A percentile compares a stretch with the other conserved stretches of the same genome.
phyloP scores from a whole-genome alignment of 2,113 vertebrate species.

The Apus apus region DNA sequence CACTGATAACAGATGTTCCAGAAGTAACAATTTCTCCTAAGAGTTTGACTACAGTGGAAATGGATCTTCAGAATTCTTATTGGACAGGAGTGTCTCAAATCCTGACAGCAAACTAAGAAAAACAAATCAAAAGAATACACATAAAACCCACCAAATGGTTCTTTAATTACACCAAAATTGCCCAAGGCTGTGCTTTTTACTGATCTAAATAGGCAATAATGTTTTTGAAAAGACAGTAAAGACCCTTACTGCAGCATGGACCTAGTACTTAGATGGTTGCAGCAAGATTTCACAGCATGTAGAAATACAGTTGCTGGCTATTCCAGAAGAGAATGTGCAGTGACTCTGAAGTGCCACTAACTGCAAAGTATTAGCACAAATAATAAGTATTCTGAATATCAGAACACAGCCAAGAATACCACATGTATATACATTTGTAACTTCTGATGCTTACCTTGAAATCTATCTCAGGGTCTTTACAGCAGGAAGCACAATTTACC shows the following conservation, averaged over 20 bases:
- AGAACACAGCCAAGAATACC: not conserved
- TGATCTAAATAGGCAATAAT: not conserved
- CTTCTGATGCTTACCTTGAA: slow-evolving; percentile 88
- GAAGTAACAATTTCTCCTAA: not conserved
- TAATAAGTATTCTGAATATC: not conserved
- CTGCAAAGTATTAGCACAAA: not conserved
- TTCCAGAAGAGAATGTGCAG: not conserved
- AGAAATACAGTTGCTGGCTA: not conserved
- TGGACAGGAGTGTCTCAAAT: not conserved
- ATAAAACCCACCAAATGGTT: not conserved
- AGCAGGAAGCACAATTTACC: slow-evolving; percentile 93
- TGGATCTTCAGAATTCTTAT: not conserved
- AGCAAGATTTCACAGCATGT: not conserved
- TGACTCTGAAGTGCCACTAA: not conserved
- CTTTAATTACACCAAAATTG: not conserved
- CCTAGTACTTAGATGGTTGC: not conserved
- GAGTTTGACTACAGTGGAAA: not conserved
- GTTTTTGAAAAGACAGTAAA: not conserved
- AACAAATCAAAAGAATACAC: not conserved
- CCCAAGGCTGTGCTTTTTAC: not conserved
- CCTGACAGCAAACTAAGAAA: not conserved
- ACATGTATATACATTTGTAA: not conserved
- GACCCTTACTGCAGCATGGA: not conserved
- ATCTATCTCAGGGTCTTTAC: slow-evolving; percentile 94
- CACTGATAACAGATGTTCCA: not conserved